Evolutionary conservation across 2,888 invertebrate genomes (phyloP).

Genomic region (Unio delphinus): DNA sequence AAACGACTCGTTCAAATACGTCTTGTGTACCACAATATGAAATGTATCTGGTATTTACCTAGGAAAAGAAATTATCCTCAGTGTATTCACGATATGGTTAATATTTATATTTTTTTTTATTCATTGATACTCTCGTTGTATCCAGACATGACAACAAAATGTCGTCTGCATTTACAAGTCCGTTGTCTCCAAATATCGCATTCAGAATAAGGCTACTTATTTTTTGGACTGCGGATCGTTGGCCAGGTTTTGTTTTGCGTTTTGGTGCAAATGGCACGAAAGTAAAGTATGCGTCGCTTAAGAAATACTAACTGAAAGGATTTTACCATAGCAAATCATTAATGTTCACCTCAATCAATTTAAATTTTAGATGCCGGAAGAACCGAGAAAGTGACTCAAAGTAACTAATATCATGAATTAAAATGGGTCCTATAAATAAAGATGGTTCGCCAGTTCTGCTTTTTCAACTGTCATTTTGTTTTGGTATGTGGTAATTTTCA

Average conservation of each 20-base stretch:
- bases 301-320: neutral
- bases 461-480: slow-evolving; percentile 4
- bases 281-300: neutral
- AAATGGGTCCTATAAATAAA: slow-evolving; percentile 12
- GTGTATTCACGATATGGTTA: too few species aligned
- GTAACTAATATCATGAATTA: neutral
- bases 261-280: neutral
- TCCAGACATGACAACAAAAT: neutral
- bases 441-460: slow-evolving; percentile 4
- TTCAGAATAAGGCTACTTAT: neutral
- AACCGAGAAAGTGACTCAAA: too few species aligned
- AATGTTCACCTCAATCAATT: neutral
- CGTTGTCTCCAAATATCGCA: neutral
- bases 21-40: too few species aligned
- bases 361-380: neutral
- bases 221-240: neutral
- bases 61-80: too few species aligned
- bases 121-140: neutral
- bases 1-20: too few species aligned
- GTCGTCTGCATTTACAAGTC: neutral
- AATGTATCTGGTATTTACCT: too few species aligned
- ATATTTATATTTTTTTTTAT: too few species aligned
- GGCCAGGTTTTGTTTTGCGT: neutral
- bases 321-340: neutral
- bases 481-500: neutral